These are phyloP conservation scores for Nothoprocta pentlandii DNA, from an alignment of 2,113 vertebrate genomes.

Conservation along the genomic window DNA sequence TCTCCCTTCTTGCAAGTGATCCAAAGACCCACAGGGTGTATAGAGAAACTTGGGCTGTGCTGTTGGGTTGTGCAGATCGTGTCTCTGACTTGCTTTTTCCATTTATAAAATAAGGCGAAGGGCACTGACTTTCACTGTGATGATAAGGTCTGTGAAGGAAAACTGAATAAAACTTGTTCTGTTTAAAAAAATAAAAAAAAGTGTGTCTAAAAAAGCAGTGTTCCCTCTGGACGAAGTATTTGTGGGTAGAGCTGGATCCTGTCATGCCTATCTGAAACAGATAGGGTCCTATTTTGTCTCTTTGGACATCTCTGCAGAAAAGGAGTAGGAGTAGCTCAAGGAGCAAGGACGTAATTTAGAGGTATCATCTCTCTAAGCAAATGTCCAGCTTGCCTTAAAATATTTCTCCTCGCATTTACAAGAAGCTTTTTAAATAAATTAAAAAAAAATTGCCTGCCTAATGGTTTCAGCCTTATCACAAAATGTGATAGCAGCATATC, in stretches of 20 bases:
- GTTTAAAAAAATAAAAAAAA: too few relatives aligned
- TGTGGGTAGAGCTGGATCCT: background rate
- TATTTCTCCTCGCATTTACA: background rate
- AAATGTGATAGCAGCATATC: background rate
- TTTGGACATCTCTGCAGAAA: background rate
- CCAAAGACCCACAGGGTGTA: background rate
- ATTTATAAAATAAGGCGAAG: background rate
- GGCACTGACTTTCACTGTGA: background rate
- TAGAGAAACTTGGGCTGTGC: background rate
- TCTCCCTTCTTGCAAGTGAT: background rate
- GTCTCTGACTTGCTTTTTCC: background rate
- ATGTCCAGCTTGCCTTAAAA: background rate
- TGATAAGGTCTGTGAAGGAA: background rate
- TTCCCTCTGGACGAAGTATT: background rate
- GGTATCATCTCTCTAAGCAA: background rate
- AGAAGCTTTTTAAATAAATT: background rate
- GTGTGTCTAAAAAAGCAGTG: background rate
- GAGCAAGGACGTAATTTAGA: background rate
- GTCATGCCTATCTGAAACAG: background rate
- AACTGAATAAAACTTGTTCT: background rate
- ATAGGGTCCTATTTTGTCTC: background rate
- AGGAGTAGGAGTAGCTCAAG: background rate
- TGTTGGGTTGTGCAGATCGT: background rate
- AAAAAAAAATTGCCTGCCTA: background rate
- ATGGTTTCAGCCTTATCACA: constrained; percentile 45